Percentiles rank a stretch among this genome's conserved stretches.
Conservation (phyloP, 1,140 invertebrate species). For the Nomia melanderi region DNA sequence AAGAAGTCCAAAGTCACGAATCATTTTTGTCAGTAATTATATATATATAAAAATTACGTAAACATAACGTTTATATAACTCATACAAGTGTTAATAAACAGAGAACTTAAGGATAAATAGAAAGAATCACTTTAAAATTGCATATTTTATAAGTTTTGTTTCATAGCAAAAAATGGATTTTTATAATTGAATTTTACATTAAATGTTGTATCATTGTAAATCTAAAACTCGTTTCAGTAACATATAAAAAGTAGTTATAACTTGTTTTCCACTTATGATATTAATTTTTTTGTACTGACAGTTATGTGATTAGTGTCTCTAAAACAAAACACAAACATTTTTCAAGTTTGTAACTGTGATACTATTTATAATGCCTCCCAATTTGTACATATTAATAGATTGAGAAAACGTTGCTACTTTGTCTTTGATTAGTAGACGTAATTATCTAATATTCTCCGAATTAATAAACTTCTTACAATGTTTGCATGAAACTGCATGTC, state of each 20-base stretch:
- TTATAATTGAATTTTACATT: neutral
- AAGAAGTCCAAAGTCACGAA: slow-evolving; percentile 8
- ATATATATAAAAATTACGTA: too few species aligned
- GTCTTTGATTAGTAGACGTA: slow-evolving; percentile 21
- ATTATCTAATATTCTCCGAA: slow-evolving; percentile 37
- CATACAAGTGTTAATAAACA: neutral
- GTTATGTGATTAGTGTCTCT: slow-evolving; percentile 11
- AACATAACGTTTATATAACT: neutral
- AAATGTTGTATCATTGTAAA: slow-evolving; percentile 23
- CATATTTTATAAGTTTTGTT: neutral
- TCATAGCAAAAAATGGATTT: neutral
- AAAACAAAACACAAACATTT: slow-evolving; percentile 17
- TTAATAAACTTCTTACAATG: slow-evolving; percentile 14
- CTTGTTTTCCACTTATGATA: slow-evolving; percentile 3
- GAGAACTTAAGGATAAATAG: neutral
- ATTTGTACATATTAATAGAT: slow-evolving; percentile 39
- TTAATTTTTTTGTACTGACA: slow-evolving; percentile 38
- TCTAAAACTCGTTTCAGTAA: slow-evolving; percentile 1
- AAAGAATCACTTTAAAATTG: neutral
- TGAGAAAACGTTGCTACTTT: slow-evolving; percentile 30
- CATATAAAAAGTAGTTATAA: slow-evolving; percentile 23
- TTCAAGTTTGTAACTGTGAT: slow-evolving; percentile 26
- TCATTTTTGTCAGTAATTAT: slow-evolving; percentile 11
- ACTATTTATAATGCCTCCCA: slow-evolving; percentile 49
- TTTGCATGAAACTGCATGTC: neutral